Evolutionary conservation across 2,113 vertebrate species (phyloP), one percentile per base, ranked within the genome.

Genomic region (Bagarius yarrelli): DNA sequence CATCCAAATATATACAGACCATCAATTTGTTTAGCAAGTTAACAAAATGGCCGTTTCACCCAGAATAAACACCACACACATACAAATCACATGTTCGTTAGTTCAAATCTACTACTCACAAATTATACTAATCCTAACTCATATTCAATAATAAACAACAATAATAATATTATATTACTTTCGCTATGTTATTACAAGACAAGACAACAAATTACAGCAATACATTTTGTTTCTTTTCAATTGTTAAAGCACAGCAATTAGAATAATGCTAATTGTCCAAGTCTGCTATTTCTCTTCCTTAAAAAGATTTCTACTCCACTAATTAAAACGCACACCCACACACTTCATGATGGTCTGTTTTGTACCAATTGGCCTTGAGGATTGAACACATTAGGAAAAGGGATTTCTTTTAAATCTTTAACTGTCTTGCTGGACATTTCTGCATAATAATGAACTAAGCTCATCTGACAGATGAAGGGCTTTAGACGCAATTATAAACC

Each of bases 201-300:
- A 87, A 83, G 75, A 78, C 67, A 81, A 87, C 80, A 86, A 89
- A 88, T 89, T 73, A 21, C 86, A 89, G 84, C 87, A 87, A 89
- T 89, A 89, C 86, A 87, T 90, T 86, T 84, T 84, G 69, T 73
- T 78, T 89, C 88, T 90, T 88, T 88, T 88, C 79, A 63, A 76
- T 90, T 89, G 92, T 92, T 90, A 90, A 92, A 90, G 87, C 90
- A 86, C 89, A 86, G 11, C 44, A 47, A 47, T 47, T 47, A 47
- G 9, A 47, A 47, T 8, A 87, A 86, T 83, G 86, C 88, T 91
- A 90, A 90, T 90, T 91, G 89, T 86, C 87, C 86, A 89, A 83
- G 90, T 89, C 83, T 82, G 88, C 69, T 23, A 52, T 89, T 86
- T 88, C 88, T 89, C 84, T 88, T 71, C 83, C 72, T 52, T 82